Evolutionary conservation across 2,797 vertebrate species (phyloP).

Genomic region (Crocodylus rhombifer): DNA sequence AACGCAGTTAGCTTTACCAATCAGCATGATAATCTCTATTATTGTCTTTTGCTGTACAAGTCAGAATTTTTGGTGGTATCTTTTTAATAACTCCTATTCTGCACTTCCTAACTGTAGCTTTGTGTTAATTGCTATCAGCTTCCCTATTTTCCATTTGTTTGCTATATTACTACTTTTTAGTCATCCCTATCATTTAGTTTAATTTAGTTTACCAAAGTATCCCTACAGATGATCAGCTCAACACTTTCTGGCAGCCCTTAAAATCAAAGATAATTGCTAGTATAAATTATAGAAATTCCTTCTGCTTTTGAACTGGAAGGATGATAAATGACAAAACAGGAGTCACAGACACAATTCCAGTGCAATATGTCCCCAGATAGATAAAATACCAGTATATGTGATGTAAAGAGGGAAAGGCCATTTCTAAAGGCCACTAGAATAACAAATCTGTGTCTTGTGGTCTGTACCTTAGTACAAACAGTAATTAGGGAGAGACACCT

Average conservation of each 20-base stretch:
- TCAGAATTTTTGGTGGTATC: not conserved
- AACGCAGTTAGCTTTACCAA: not conserved
- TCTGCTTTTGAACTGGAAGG: rapidly evolving
- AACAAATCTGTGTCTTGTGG: not conserved
- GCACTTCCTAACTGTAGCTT: not conserved
- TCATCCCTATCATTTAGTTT: not conserved
- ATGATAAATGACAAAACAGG: not conserved
- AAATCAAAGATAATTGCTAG: not conserved
- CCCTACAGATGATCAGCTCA: not conserved
- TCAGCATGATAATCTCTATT: not conserved
- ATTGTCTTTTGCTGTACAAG: too few relatives aligned
- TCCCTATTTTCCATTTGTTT: not conserved
- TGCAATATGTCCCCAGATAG: not conserved
- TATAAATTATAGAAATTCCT: rapidly evolving
- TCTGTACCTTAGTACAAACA: not conserved
- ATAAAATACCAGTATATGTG: not conserved
- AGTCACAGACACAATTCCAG: not conserved
- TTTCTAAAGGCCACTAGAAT: not conserved
- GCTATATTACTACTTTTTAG: not conserved
- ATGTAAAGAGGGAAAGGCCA: not conserved
- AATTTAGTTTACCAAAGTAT: not conserved
- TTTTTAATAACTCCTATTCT: not conserved
- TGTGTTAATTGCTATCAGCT: not conserved
- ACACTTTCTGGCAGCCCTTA: rapidly evolving
- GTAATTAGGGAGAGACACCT: not conserved